Evolutionary conservation across 2,888 invertebrate species (phyloP).

Genomic region (Drosophila niveifrons): DNA sequence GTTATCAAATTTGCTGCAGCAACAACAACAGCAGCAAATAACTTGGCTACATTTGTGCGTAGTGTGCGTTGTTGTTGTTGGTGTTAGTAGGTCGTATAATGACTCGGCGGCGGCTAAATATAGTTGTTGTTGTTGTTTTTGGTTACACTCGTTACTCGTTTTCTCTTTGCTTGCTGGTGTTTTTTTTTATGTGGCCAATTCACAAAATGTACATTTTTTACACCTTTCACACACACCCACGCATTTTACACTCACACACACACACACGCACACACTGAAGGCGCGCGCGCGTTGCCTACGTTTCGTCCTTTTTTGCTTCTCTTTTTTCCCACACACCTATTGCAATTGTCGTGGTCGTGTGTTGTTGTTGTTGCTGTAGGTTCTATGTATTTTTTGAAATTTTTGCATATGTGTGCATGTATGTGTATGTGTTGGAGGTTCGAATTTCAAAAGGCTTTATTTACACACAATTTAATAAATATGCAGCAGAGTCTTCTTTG

Average conservation of each 20-base stretch:
- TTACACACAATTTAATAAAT: slow-evolving; percentile 49
- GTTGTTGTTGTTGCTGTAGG: slow-evolving; percentile 47
- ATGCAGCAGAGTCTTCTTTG: slow-evolving; percentile 35
- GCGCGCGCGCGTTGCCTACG: slow-evolving; percentile 62
- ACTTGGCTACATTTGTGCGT: slow-evolving; percentile 63
- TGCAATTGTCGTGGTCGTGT: slow-evolving; percentile 48
- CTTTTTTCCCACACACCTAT: slow-evolving; percentile 43
- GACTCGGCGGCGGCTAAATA: slow-evolving; percentile 75
- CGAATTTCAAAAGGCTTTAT: slow-evolving; percentile 34
- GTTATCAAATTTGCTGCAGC: slow-evolving; percentile 43
- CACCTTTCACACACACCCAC: slow-evolving; percentile 78
- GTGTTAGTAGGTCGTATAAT: slow-evolving; percentile 68
- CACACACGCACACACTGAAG: slow-evolving; percentile 70
- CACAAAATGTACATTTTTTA: slow-evolving; percentile 79
- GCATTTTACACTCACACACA: slow-evolving; percentile 71
- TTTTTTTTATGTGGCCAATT: slow-evolving; percentile 71
- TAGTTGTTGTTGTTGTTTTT: slow-evolving; percentile 52
- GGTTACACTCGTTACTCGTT: slow-evolving; percentile 75
- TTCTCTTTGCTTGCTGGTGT: slow-evolving; percentile 35
- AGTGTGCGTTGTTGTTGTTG: slow-evolving; percentile 37
- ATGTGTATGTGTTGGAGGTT: slow-evolving; percentile 27
- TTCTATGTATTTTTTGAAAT: slow-evolving; percentile 39
- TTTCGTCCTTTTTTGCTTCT: slow-evolving; percentile 44
- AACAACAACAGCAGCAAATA: slow-evolving; percentile 50
- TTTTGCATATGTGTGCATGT: slow-evolving; percentile 26